phyloP scores from a whole-genome alignment of 2,797 vertebrate species.

The Megaceryle alcyon region DNA sequence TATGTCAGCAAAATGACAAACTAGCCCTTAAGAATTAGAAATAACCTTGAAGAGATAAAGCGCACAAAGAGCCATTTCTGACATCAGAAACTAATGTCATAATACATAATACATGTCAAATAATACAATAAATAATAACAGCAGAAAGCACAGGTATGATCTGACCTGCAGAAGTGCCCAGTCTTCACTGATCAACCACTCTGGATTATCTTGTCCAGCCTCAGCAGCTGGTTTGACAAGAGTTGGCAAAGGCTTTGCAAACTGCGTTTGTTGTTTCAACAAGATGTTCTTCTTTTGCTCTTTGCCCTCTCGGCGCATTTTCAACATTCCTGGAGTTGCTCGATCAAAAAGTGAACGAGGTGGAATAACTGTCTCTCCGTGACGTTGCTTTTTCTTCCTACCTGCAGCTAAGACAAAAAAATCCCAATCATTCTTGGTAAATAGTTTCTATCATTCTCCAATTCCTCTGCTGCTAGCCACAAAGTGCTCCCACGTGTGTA shows the following conservation, averaged over 20 bases:
- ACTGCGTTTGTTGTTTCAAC: constrained; percentile 91
- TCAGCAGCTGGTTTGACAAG: constrained; percentile 90
- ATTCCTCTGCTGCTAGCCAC: background rate
- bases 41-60: background rate
- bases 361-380: constrained; percentile 91
- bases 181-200: constrained; percentile 96
- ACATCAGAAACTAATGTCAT: background rate
- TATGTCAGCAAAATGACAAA: background rate
- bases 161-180: constrained; percentile 93
- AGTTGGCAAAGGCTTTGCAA: constrained; percentile 91
- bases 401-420: constrained; percentile 78
- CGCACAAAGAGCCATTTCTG: background rate
- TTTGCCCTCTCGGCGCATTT: constrained; percentile 90
- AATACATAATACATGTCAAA: no score
- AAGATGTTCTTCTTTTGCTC: constrained; percentile 95
- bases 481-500: background rate
- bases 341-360: constrained; percentile 94
- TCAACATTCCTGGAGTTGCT: constrained; percentile 86
- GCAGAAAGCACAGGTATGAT: background rate
- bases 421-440: background rate
- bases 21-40: background rate
- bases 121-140: background rate
- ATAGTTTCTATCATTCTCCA: background rate
- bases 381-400: constrained; percentile 93
- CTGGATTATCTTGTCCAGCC: constrained; percentile 90